These are phyloP conservation scores for Callyntrura guangdongensis DNA, from an alignment of 2,888 invertebrate species.

Conservation along the genomic window DNA sequence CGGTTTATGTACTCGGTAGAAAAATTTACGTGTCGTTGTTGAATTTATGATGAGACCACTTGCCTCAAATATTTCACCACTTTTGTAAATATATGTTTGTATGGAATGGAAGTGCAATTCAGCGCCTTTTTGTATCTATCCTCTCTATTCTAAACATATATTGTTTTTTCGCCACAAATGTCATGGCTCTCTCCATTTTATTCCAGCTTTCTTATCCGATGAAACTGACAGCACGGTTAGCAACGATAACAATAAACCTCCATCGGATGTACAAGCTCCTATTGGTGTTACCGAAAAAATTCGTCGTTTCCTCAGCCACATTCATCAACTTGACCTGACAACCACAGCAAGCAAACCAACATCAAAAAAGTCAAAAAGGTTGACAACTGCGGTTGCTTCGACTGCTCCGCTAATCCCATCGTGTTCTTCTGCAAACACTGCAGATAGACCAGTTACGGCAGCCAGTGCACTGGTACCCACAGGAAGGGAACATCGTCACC, in stretches of 20 bases:
- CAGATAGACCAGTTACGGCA: constrained; percentile 21
- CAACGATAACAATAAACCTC: constrained; percentile 74
- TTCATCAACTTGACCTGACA: constrained; percentile 72
- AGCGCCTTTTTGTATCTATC: too few relatives aligned
- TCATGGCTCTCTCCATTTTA: not conserved
- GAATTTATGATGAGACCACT: constrained; percentile 33
- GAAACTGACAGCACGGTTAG: constrained; percentile 74
- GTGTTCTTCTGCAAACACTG: not conserved
- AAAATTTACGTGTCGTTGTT: not conserved
- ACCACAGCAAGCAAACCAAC: constrained; percentile 48
- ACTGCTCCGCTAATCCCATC: constrained; percentile 12
- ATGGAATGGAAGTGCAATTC: too few relatives aligned
- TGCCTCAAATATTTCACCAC: constrained; percentile 14
- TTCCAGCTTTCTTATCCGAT: constrained; percentile 76
- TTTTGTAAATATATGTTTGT: not conserved
- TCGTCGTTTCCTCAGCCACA: constrained; percentile 78
- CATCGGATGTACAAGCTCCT: constrained; percentile 67
- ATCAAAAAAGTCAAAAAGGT: constrained; percentile 61
- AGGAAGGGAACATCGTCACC: constrained; percentile 30
- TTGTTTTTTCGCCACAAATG: not conserved
- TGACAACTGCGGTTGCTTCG: too few relatives aligned
- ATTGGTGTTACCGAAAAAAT: constrained; percentile 82
- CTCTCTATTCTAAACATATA: too few relatives aligned
- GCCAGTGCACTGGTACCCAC: not conserved
- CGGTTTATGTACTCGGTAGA: not conserved